A percentile compares a stretch with the other conserved stretches of the same genome.
These are phyloP conservation scores for Scolanthus callimorphus DNA, from an alignment of 92 coral and sea anemone species.

Conservation along the genomic window DNA sequence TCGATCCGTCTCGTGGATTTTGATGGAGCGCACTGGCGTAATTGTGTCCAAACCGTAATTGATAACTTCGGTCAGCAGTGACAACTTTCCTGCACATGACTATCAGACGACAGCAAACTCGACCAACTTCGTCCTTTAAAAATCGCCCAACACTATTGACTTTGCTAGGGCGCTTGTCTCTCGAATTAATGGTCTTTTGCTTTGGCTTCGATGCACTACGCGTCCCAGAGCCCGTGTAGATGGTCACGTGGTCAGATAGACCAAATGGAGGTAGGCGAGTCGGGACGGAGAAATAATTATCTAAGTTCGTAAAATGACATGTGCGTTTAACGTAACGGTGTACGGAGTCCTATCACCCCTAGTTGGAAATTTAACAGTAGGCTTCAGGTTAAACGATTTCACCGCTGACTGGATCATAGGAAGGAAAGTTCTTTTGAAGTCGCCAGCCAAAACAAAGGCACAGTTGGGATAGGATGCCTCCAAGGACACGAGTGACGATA, in stretches of 20 bases:
- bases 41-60: too few species aligned
- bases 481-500: constrained; percentile 33
- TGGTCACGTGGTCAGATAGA: constrained; percentile 57
- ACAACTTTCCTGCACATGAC: too few species aligned
- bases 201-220: constrained; percentile 43
- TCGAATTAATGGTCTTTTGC: constrained; percentile 44
- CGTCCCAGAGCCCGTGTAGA: constrained; percentile 29
- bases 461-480: constrained; percentile 52
- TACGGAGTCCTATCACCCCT: constrained; percentile 60
- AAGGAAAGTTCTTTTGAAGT: constrained; percentile 28
- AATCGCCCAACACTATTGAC: constrained; percentile 47
- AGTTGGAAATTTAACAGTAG: constrained; percentile 49
- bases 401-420: constrained; percentile 48
- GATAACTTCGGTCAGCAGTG: too few species aligned
- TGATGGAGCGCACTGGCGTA: too few species aligned
- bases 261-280: constrained; percentile 48
- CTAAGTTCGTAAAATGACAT: constrained; percentile 48
- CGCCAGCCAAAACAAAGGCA: constrained; percentile 50
- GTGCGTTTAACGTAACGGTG: too few species aligned
- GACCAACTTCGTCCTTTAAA: too few species aligned
- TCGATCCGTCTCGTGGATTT: too few species aligned
- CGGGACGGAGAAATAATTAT: constrained; percentile 37
- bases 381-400: constrained; percentile 52
- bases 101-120: too few species aligned
- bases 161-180: constrained; percentile 63